Evolutionary conservation across 2,888 invertebrate genomes (phyloP).

Genomic region (Achlya flavicornis): DNA sequence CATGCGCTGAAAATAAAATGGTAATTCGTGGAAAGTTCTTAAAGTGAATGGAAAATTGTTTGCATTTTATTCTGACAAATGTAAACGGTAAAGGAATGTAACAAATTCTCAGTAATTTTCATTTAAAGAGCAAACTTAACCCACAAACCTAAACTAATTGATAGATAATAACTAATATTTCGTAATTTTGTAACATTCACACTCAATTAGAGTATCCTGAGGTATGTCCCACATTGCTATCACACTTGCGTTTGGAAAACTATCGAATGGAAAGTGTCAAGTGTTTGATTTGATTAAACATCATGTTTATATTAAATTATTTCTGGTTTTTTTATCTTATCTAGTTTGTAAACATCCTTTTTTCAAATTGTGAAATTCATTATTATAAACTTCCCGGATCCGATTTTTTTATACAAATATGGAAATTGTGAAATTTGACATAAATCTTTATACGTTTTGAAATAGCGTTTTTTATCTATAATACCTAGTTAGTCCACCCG

Average conservation of each 20-base stretch:
- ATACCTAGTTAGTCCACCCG: too few species aligned
- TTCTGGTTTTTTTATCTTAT: constrained; percentile 26
- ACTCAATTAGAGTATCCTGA: constrained; percentile 22
- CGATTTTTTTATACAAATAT: constrained; percentile 14
- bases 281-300: constrained; percentile 15
- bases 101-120: not conserved
- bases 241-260: constrained; percentile 24
- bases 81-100: not conserved
- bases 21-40: too few species aligned
- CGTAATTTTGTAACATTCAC: constrained; percentile 14
- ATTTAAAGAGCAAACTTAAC: constrained; percentile 7
- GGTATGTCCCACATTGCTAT: constrained; percentile 26
- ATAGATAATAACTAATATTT: constrained; percentile 12
- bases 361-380: not conserved
- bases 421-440: constrained; percentile 12
- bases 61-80: too few species aligned
- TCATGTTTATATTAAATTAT: not conserved
- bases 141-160: constrained; percentile 5
- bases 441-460: not conserved
- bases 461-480: not conserved
- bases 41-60: too few species aligned
- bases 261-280: constrained; percentile 8
- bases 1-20: too few species aligned
- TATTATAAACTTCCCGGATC: constrained; percentile 5
- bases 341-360: constrained; percentile 35